Evolutionary conservation across 2,888 invertebrate genomes (phyloP), one percentile per base, ranked within the genome.

Genomic region (Shargacucullia verbasci): DNA sequence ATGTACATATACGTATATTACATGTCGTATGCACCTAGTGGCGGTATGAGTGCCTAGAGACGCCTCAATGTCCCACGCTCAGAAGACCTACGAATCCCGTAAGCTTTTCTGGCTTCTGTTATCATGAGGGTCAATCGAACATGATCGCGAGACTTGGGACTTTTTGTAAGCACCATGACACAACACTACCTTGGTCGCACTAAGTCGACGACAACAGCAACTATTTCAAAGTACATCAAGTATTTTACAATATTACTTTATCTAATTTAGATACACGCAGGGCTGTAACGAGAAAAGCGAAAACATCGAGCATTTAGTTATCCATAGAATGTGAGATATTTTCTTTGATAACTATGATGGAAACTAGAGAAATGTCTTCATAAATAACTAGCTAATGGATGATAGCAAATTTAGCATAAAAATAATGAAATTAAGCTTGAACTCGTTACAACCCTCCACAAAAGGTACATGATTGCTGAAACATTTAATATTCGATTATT

Each of bases 1-100:
- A 82, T 83, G 83, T 85, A 87, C 85, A 86, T 78, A 80, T 74
- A 80, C 49, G 61, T 72, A 70, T 72, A 67, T 77, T 73, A 70
- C 64, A 72, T 76, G 76, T 78, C 76, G 66, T 82, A 84, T 84
- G 84, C 82, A 88, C 80, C 80, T 78, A 83, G 81, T 79, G 83
- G 84, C 77, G 46, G 70, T 76, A 69, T n/a, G 73, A 73, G 73
- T 80, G 66, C 68, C 60, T 55, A 62, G 15, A 50, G 41, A 59
- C 50, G 52, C 40, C 70, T 27, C 13, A 37, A 64, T 33, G 12
- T 25, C 4, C 20, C 4, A 2, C 4, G 20, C 2, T 4, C 20
- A 11, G 1, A 11, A 10, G n/a, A 11, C 1, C 20, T 20, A 20
- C 29, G 29, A 20, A 3, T 20, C 20, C 4, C 20, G 20, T 20